Base-by-base conservation (phyloP, 2,113 vertebrate species). In the Trogon melanurus region DNA sequence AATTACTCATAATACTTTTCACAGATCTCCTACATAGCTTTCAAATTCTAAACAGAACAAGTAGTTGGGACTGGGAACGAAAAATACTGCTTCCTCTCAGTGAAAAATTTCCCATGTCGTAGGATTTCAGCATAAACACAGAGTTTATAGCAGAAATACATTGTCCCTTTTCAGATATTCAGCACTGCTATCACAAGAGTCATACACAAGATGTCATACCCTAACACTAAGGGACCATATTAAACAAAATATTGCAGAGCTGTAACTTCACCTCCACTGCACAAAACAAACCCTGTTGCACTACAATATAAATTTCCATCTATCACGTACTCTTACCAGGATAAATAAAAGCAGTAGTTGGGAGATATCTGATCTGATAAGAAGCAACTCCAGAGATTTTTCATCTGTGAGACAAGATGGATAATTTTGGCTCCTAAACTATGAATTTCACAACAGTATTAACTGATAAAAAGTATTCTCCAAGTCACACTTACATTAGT, bases 281-380 rank as follows among this genome's bases (percentile, higher is more conserved):
- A 30, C 83, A 81, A 92, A 54, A 64, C 60, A 97, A 97, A 96
- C 15, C 51, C 47, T 96, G 53, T 84, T 80, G 62, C 44, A 72
- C 61, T 73, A 44, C 38, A 29, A 22, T 36, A 71, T 36, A 66
- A 14, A 54, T 96, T 94, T 89, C 45, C 62, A 85, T 47, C 57
- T 61, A 64, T 58, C 10, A 44, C 54, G 32, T 72, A 65, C 73
- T 93, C 57, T 32, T 92, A 80, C 25, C 51, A 65, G 60, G 86
- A 85, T 95, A 97, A 96, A 97, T 88, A 97, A 94, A 90, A 76
- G 16, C 71, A 90, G 27, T 80, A 70, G 44, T 69, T 85, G 54
- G 25, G 58, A 38, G 29, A 17, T 53, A 53, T 26, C 14, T 89
- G 70, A 73, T 62, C 41, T n/a, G 3, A 23, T 61, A 91, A 95